Conservation (phyloP, 53 echinoderm and acorn worm species). For the Temnopleurus reevesii region DNA sequence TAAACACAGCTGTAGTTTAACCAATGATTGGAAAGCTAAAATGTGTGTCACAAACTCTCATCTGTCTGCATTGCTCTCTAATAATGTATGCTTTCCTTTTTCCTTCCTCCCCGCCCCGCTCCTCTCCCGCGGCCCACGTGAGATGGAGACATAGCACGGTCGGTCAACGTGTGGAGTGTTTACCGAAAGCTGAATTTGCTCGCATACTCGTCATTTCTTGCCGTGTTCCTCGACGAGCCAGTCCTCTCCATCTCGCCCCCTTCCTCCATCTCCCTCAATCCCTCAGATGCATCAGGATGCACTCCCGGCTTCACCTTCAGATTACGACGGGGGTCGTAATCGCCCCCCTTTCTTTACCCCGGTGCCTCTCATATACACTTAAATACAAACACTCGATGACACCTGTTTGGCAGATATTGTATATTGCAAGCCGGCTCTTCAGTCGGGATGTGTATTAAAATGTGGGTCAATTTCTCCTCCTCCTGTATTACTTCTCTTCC, state of each 20-base stretch:
- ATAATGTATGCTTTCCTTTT: constrained; percentile 53
- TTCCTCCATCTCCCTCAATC: constrained; percentile 1
- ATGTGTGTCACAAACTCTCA: constrained; percentile 40
- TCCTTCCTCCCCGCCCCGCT: constrained; percentile 6
- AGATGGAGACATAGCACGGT: constrained; percentile 34
- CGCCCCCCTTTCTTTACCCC: neutral
- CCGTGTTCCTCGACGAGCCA: neutral
- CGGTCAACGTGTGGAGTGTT: constrained; percentile 44
- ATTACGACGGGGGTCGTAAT: neutral
- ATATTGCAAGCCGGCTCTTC: constrained; percentile 27
- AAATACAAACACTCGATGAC: constrained; percentile 60
- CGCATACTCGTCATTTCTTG: constrained; percentile 49
- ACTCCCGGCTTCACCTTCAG: neutral
- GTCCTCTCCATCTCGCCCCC: neutral
- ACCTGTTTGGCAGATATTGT: constrained; percentile 58
- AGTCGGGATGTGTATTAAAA: constrained; percentile 49
- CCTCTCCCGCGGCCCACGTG: neutral
- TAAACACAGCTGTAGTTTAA: constrained; percentile 62
- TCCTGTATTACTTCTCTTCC: neutral
- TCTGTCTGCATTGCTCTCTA: constrained; percentile 35
- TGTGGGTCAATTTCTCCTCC: constrained; percentile 56
- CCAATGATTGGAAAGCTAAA: constrained; percentile 52
- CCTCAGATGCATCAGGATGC: neutral
- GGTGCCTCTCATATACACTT: constrained; percentile 54
- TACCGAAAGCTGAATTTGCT: constrained; percentile 50